Evolutionary conservation across 1,140 invertebrate species (phyloP), one percentile per base, ranked within the genome.

Genomic region (Drosophila punjabiensis): DNA sequence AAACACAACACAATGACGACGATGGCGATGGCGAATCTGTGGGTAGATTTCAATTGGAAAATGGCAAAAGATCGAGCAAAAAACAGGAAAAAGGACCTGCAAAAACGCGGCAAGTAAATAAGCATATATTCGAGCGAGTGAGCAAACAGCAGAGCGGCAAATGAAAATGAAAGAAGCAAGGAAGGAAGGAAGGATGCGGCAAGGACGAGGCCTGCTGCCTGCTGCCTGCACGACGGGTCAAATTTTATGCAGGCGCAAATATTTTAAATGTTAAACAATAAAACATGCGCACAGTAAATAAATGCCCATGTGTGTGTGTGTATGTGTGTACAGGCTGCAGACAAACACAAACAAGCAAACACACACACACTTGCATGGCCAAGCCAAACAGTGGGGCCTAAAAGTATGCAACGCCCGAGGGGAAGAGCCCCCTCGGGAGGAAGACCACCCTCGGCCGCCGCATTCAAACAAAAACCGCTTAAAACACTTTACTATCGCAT

Each of bases 401-500:
- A 89, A 89, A 89, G 86, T 89, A 89, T 89, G 81, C 86, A 82
- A 76, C 68, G 65, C 33, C 62, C 80, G 59, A 79, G 78, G 32
- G 45, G 28, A 33, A n/a, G 18, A 43, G 10, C 35, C 5, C 45
- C 4, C 5, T 45, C 4, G 18, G 53, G 6, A 30, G 18, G 5
- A 7, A 7, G 13, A 28, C 20, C 59, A 32, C 52, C 14, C 11
- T 61, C 33, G 35, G 59, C 71, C 67, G 59, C 71, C 67, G 67
- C 82, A 90, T 82, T 85, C 82, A 90, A 90, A 89, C 86, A 79
- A 85, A 91, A 91, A 90, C 86, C 86, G 86, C 86, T 90, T 90
- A 90, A 90, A 87, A 90, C 87, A 90, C 87, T 90, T 90, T 91
- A 91, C 87, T 91, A 90, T 90, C 87, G 82, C 87, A 90, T 91